Evolutionary conservation across 1,140 invertebrate species (phyloP).

Genomic region (Tyrophagus putrescentiae): DNA sequence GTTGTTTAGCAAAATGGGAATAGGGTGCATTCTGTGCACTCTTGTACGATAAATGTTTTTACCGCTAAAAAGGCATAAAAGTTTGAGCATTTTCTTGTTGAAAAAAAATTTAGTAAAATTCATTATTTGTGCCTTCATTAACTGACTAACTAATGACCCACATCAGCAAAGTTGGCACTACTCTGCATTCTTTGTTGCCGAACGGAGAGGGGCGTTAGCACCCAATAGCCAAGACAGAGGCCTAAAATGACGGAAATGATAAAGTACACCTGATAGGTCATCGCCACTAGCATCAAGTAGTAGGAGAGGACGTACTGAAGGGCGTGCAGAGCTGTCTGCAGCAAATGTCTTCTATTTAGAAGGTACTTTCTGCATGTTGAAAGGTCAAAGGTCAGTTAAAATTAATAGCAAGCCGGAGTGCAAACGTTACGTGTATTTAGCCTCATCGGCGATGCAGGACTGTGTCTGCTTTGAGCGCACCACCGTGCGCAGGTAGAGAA

Average conservation of each 20-base stretch:
- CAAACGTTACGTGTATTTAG: background rate
- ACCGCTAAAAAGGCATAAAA: no score
- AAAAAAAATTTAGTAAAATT: no score
- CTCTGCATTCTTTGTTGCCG: no score
- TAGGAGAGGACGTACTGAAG: slow-evolving; percentile 39
- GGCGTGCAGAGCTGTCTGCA: slow-evolving; percentile 74
- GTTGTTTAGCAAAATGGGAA: no score
- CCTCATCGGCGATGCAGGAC: background rate
- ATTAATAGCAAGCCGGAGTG: background rate
- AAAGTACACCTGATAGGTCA: slow-evolving; percentile 41
- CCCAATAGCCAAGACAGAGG: slow-evolving; percentile 37
- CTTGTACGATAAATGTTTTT: no score
- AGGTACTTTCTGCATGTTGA: no score
- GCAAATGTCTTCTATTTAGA: slow-evolving; percentile 29
- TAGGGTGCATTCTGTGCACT: no score
- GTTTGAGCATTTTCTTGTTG: no score
- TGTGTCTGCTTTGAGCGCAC: background rate
- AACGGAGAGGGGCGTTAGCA: slow-evolving; percentile 29
- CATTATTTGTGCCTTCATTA: no score
- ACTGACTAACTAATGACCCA: no score
- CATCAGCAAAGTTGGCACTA: no score
- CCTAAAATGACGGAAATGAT: slow-evolving; percentile 37
- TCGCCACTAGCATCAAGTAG: slow-evolving; percentile 40
- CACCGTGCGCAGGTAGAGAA: background rate
- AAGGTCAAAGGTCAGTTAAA: background rate